These are phyloP conservation scores for Stichodactyla helianthus DNA, from an alignment of 64 coral and sea anemone genomes.

Conservation along the genomic window DNA sequence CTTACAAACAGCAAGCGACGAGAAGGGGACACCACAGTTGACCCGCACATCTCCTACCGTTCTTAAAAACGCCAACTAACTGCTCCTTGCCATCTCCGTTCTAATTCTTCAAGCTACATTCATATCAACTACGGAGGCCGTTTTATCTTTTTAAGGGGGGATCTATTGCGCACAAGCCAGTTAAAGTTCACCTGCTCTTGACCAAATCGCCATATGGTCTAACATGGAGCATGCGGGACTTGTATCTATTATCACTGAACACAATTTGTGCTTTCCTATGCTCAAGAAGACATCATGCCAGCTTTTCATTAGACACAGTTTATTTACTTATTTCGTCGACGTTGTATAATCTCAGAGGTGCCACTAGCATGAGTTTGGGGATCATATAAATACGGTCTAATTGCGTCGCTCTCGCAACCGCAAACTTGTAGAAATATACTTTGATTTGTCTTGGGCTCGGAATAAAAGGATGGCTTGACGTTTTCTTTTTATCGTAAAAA, in stretches of 20 bases:
- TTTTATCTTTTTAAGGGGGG: not conserved
- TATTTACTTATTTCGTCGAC: conserved; percentile 64
- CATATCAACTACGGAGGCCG: not conserved
- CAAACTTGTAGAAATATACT: conserved; percentile 58
- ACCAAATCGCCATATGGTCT: not conserved
- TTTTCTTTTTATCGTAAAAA: conserved; percentile 96
- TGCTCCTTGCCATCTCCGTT: not conserved
- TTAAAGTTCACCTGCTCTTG: not conserved
- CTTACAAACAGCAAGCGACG: not conserved
- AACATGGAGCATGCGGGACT: not conserved
- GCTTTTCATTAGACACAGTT: conserved; percentile 80
- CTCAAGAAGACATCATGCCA: conserved; percentile 72
- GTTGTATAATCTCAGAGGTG: conserved; percentile 53
- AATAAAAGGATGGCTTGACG: conserved; percentile 74
- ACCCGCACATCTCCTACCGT: not conserved
- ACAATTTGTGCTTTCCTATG: conserved; percentile 86
- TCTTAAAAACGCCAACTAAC: not conserved
- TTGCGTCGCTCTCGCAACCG: conserved; percentile 66
- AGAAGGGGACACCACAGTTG: too few relatives aligned
- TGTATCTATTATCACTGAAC: conserved; percentile 63
- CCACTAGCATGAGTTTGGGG: not conserved
- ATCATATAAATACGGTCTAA: conserved; percentile 79
- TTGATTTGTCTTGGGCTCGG: conserved; percentile 63
- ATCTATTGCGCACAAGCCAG: not conserved
- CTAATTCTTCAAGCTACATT: not conserved